Conservation (phyloP, 2,113 vertebrate genomes). For the Scomber colias region DNA sequence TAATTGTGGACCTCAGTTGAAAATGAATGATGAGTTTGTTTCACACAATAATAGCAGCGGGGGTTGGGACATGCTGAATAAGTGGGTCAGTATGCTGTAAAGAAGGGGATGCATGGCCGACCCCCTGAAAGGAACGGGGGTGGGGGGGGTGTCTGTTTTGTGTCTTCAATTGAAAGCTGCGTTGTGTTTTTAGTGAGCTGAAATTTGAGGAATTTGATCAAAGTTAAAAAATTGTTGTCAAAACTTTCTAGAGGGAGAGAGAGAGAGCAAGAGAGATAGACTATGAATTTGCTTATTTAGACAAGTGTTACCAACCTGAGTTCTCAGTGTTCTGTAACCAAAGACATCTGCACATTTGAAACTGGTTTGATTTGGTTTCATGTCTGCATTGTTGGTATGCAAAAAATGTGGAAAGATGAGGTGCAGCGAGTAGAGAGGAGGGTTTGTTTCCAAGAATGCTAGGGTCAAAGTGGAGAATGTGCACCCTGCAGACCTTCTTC, state of each 20-base stretch:
- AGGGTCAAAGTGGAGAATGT: constrained; percentile 72
- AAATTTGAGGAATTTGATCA: constrained; percentile 69
- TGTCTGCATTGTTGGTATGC: constrained; percentile 60
- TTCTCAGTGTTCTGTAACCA: constrained; percentile 17
- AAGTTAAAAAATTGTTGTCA: constrained; percentile 32
- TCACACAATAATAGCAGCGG: constrained; percentile 84
- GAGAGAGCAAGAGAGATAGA: neutral
- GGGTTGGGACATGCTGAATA: constrained; percentile 82
- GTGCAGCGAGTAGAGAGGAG: constrained; percentile 58
- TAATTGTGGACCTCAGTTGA: constrained; percentile 84
- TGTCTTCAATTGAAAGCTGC: constrained; percentile 70
- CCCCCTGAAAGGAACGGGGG: constrained; percentile 59
- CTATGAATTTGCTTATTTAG: constrained; percentile 23
- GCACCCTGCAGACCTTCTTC: constrained; percentile 63
- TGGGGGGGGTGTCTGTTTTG: constrained; percentile 54
- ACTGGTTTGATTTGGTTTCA: constrained; percentile 12
- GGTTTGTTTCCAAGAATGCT: constrained; percentile 71
- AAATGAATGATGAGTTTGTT: constrained; percentile 92
- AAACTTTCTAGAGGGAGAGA: neutral
- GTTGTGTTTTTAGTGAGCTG: constrained; percentile 71
- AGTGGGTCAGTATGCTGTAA: constrained; percentile 84
- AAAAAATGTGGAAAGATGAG: constrained; percentile 69
- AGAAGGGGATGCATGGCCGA: constrained; percentile 66
- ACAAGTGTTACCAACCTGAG: neutral
- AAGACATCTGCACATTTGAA: constrained; percentile 47